Conservation (phyloP, 2,113 vertebrate species). For the Ceuthmochares aereus region DNA sequence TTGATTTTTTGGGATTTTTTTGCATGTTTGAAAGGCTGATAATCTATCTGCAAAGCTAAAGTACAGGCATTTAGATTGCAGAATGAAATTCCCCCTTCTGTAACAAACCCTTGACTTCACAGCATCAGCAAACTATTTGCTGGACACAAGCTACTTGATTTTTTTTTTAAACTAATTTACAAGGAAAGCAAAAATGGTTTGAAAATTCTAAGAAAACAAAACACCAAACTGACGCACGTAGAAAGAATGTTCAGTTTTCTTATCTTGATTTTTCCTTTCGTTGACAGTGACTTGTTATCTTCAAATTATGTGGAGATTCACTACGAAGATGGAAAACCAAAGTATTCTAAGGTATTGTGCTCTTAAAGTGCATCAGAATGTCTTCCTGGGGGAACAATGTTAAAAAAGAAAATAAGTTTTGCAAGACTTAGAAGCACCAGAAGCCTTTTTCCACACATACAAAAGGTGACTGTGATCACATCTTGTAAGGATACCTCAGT, state of each 20-base stretch:
- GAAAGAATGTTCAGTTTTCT: neutral
- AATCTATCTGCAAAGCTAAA: neutral
- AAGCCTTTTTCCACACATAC: neutral
- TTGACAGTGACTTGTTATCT: constrained; percentile 90
- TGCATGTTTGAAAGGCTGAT: neutral
- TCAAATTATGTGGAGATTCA: constrained; percentile 96
- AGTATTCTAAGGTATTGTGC: constrained; percentile 89
- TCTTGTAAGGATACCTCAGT: neutral
- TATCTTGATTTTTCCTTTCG: constrained; percentile 18
- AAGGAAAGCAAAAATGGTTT: neutral
- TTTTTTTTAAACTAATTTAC: neutral
- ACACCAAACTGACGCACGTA: fast-evolving
- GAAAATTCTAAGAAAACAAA: neutral
- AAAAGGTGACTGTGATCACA: neutral
- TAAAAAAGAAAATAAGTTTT: neutral
- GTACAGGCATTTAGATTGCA: neutral
- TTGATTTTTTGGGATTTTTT: neutral
- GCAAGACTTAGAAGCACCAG: neutral
- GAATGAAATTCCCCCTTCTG: neutral
- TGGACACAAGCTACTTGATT: neutral
- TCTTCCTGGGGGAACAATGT: neutral
- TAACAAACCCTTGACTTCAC: neutral
- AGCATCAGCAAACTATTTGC: neutral
- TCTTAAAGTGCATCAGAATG: neutral
- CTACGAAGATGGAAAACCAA: constrained; percentile 88